Percentiles rank a stretch among this genome's conserved stretches.
Evolutionary conservation across 1,140 invertebrate species (phyloP).

Genomic region (Trichonephila clavata): DNA sequence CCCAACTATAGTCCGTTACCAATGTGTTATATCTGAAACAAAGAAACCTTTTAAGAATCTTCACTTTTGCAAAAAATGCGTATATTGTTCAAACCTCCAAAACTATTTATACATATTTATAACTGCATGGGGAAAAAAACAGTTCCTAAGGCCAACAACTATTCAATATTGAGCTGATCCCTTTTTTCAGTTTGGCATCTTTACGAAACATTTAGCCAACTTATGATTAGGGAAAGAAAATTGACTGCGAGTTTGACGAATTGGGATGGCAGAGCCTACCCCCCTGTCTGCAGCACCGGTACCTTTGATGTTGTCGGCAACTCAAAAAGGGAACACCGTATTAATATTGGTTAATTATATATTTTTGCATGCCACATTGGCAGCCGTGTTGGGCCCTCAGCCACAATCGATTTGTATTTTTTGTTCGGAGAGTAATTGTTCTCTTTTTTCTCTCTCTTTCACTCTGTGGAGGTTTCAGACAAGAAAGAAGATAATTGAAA

Average conservation of each 20-base stretch:
- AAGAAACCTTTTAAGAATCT: too few relatives aligned
- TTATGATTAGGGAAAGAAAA: conserved; percentile 53
- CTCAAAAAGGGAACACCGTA: conserved; percentile 25
- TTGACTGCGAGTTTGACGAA: conserved; percentile 39
- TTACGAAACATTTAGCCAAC: conserved; percentile 52
- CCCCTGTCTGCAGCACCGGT: not conserved
- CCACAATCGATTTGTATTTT: conserved; percentile 16
- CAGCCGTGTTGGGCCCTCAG: not conserved
- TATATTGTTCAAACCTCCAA: too few relatives aligned
- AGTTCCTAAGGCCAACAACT: too few relatives aligned
- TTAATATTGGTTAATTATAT: conserved; percentile 71
- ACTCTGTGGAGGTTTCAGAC: not conserved
- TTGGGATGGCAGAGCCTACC: conserved; percentile 1
- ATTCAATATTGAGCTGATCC: not conserved
- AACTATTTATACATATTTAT: too few relatives aligned
- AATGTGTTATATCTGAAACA: too few relatives aligned
- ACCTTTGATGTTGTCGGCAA: conserved; percentile 66
- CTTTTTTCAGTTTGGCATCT: not conserved
- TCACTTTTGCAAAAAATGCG: too few relatives aligned
- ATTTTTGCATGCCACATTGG: conserved; percentile 35
- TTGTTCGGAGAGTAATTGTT: not conserved
- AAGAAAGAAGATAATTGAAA: not conserved
- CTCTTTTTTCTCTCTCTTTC: not conserved
- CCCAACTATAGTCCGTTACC: too few relatives aligned
- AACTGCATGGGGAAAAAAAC: too few relatives aligned